Percentiles rank a stretch among this genome's conserved stretches.
phyloP scores from a whole-genome alignment of 2,888 invertebrate genomes.

The Vesta saturnalis region DNA sequence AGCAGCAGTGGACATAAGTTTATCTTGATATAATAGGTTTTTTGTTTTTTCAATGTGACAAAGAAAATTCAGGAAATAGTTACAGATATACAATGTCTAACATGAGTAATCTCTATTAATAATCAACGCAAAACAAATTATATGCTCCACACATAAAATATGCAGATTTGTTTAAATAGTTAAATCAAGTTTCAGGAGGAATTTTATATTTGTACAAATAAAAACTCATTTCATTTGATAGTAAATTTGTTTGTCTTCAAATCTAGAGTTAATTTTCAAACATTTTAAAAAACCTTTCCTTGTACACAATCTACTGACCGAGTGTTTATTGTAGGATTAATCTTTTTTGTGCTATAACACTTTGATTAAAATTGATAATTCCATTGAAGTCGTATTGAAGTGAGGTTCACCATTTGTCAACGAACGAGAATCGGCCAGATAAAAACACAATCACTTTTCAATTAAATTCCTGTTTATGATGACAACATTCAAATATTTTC shows the following conservation, averaged over 20 bases:
- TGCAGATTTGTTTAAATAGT: not conserved
- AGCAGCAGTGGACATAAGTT: too few species aligned
- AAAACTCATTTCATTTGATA: not conserved
- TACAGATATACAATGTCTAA: not conserved
- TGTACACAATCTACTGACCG: too few species aligned
- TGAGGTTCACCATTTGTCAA: slow-evolving; percentile 31
- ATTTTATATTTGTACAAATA: not conserved
- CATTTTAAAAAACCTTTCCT: too few species aligned
- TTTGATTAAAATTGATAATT: not conserved
- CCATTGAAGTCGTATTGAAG: not conserved
- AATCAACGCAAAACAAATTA: slow-evolving; percentile 1
- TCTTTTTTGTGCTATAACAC: not conserved
- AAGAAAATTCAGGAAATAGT: too few species aligned
- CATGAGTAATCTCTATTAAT: not conserved
- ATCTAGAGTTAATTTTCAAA: too few species aligned
- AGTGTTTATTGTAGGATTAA: not conserved
- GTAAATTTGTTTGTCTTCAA: not conserved
- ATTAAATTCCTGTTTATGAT: slow-evolving; percentile 45
- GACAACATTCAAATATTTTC: slow-evolving; percentile 48
- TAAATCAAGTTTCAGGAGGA: not conserved
- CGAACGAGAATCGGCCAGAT: slow-evolving; percentile 24
- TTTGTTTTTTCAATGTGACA: too few species aligned
- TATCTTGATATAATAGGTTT: too few species aligned
- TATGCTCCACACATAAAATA: not conserved
- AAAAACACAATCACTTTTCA: slow-evolving; percentile 40